These are phyloP conservation scores for Deilephila porcellus DNA, from an alignment of 2,888 invertebrate genomes.

Conservation along the genomic window DNA sequence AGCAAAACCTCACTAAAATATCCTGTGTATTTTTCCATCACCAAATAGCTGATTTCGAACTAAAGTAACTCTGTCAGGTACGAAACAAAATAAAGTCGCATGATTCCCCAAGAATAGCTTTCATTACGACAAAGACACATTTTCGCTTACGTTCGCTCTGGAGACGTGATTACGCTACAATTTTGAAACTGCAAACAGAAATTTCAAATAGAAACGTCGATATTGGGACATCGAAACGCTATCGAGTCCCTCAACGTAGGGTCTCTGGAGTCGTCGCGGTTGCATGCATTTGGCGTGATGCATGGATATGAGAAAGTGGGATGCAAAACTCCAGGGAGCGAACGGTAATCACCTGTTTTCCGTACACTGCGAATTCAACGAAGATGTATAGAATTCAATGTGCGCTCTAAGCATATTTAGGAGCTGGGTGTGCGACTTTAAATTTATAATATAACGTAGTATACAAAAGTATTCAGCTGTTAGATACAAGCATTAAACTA, in stretches of 20 bases:
- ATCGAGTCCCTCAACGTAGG: constrained; percentile 46
- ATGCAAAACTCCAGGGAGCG: constrained; percentile 60
- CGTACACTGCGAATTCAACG: constrained; percentile 7
- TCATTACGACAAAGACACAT: constrained; percentile 16
- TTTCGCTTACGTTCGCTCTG: constrained; percentile 24
- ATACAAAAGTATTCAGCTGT: neutral
- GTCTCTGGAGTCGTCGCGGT: constrained; percentile 58
- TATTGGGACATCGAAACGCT: constrained; percentile 47
- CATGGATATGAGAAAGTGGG: constrained; percentile 72
- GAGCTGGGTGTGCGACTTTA: neutral
- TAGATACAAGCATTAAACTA: too few relatives aligned
- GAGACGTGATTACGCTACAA: constrained; percentile 42
- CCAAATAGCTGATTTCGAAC: too few relatives aligned
- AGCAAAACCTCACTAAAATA: neutral
- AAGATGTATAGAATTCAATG: constrained; percentile 15
- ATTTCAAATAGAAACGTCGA: constrained; percentile 44
- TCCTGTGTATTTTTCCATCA: neutral
- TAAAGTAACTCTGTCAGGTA: neutral
- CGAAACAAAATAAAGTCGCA: constrained; percentile 5
- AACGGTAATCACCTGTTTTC: constrained; percentile 67
- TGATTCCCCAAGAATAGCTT: constrained; percentile 4
- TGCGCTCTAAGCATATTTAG: neutral
- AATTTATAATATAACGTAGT: neutral
- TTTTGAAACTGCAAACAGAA: constrained; percentile 42
- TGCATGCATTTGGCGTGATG: constrained; percentile 74